Conservation (phyloP, 2,113 vertebrate species). For the Odontesthes bonariensis region DNA sequence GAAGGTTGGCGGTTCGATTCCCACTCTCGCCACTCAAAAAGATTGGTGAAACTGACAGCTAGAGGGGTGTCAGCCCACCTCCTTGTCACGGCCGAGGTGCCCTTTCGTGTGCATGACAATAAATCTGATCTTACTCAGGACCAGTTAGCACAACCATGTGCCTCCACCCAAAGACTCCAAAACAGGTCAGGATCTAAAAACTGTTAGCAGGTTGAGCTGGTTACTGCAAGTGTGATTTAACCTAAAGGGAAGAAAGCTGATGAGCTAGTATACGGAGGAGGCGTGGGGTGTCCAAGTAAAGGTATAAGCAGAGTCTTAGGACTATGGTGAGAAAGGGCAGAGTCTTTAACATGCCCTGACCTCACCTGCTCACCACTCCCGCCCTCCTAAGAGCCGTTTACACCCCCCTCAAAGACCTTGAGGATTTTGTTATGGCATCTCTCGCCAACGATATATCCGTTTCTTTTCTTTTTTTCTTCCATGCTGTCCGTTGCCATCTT, state of each 20-base stretch:
- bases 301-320: constrained; percentile 26
- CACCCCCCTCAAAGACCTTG: neutral
- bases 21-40: too few species aligned
- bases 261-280: constrained; percentile 9
- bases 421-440: constrained; percentile 16
- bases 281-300: neutral
- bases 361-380: neutral
- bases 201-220: neutral
- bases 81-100: too few species aligned
- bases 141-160: constrained; percentile 1
- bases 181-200: constrained; percentile 4
- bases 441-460: constrained; percentile 8
- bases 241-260: neutral
- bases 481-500: neutral
- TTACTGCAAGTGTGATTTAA: constrained; percentile 1
- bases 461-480: neutral
- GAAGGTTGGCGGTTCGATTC: too few species aligned
- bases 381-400: constrained; percentile 6
- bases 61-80: too few species aligned
- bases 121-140: too few species aligned
- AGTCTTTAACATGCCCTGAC: constrained; percentile 12
- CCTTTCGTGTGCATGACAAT: too few species aligned
- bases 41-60: too few species aligned
- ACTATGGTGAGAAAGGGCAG: constrained; percentile 22
- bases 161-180: constrained; percentile 1